phyloP scores from a whole-genome alignment of 2,797 vertebrate genomes.

The Ibycter americanus region DNA sequence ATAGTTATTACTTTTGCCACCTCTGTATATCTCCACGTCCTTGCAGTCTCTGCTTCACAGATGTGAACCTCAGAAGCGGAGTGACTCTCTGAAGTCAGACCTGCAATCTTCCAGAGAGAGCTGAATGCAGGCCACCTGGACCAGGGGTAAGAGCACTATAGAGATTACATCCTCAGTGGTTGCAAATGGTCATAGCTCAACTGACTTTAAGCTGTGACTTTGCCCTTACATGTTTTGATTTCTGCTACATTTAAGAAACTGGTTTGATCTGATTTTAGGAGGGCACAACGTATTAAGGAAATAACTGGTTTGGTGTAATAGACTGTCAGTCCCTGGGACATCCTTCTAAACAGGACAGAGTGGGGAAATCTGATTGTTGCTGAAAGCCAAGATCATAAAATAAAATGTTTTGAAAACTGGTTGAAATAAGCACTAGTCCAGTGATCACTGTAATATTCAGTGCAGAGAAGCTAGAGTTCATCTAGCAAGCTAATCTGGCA shows the following conservation, averaged over 20 bases:
- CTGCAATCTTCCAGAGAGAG: neutral
- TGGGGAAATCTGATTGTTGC: neutral
- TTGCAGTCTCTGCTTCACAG: neutral
- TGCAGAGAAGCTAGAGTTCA: neutral
- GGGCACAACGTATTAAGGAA: neutral
- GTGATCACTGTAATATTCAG: neutral
- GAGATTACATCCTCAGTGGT: neutral
- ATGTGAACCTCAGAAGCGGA: neutral
- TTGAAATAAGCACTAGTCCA: neutral
- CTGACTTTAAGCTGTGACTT: neutral
- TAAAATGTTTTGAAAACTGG: neutral
- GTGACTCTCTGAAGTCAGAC: neutral
- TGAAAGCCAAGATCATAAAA: neutral
- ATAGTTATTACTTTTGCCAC: neutral
- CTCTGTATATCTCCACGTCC: neutral
- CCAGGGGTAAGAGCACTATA: neutral
- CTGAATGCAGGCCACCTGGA: neutral
- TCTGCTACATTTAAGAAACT: neutral
- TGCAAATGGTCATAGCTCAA: neutral
- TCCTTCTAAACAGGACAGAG: neutral
- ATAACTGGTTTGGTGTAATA: neutral
- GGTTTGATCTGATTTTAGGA: neutral
- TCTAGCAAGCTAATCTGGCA: neutral
- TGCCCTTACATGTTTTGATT: neutral
- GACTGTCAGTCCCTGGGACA: neutral